Conservation (phyloP, 1,140 invertebrate species). For the Euborellia annulipes region DNA sequence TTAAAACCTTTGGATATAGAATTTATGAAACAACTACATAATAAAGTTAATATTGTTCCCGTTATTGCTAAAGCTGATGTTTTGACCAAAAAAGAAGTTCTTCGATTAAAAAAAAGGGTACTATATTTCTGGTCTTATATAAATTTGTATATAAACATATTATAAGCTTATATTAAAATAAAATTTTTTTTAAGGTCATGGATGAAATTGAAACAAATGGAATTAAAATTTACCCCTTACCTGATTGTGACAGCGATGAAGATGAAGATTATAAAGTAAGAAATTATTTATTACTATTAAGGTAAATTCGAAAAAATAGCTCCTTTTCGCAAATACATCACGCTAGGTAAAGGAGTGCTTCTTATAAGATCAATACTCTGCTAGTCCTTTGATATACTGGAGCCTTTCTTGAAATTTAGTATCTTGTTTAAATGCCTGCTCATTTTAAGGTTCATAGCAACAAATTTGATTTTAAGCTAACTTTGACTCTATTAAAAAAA, state of each 20-base stretch:
- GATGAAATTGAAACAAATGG: slow-evolving; percentile 68
- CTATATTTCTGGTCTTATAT: slow-evolving; percentile 43
- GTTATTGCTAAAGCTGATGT: slow-evolving; percentile 98
- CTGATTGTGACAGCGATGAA: slow-evolving; percentile 89
- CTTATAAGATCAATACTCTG: no score
- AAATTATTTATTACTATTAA: no score
- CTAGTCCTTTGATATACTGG: no score
- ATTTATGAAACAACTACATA: slow-evolving; percentile 97
- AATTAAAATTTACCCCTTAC: slow-evolving; percentile 89
- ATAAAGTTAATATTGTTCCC: slow-evolving; percentile 97
- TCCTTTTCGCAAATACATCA: no score
- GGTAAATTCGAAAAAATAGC: no score
- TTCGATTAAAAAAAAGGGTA: slow-evolving; percentile 72
- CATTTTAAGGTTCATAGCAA: no score
- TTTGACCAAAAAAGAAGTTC: slow-evolving; percentile 86
- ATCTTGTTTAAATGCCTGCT: no score
- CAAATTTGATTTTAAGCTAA: no score
- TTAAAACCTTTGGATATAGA: slow-evolving; percentile 79
- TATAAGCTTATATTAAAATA: no score
- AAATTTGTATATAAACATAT: no score
- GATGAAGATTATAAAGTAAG: slow-evolving; percentile 77
- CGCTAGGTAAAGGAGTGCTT: no score
- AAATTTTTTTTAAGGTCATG: slow-evolving; percentile 40
- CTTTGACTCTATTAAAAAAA: no score
- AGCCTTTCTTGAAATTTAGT: slow-evolving; percentile 4